Evolutionary conservation across 2,888 invertebrate species (phyloP).

Genomic region (Romanomermis culicivorax): DNA sequence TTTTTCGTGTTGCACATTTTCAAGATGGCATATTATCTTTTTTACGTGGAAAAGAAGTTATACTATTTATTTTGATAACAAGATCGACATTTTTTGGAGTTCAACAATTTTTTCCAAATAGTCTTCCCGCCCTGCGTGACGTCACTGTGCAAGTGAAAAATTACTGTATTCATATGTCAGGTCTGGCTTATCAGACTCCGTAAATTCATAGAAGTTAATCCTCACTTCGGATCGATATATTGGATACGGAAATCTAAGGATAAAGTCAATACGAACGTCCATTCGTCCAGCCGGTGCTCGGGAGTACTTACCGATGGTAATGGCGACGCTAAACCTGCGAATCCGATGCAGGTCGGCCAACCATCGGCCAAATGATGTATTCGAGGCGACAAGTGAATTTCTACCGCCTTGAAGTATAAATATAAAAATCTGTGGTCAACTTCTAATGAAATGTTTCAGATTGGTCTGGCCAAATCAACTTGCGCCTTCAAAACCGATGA

Average conservation of each 20-base stretch:
- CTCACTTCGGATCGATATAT: conserved; percentile 4
- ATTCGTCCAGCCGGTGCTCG: background rate
- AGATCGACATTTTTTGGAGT: too few species aligned
- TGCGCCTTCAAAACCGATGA: background rate
- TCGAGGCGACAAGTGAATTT: background rate
- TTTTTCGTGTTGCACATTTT: too few species aligned
- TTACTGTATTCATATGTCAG: too few species aligned
- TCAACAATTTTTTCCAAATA: too few species aligned
- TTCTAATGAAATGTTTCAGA: too few species aligned
- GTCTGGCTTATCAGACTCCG: too few species aligned
- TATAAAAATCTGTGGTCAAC: background rate
- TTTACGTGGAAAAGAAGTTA: too few species aligned
- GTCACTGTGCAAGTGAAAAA: too few species aligned
- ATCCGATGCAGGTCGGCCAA: conserved; percentile 1
- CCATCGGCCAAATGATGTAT: background rate
- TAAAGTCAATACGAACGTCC: conserved; percentile 1
- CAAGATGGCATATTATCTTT: too few species aligned
- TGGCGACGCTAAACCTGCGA: background rate
- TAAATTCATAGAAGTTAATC: too few species aligned
- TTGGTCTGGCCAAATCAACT: background rate
- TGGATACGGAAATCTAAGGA: conserved; percentile 6
- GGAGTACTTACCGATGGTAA: conserved; percentile 2
- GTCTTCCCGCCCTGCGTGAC: too few species aligned
- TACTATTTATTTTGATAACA: too few species aligned
- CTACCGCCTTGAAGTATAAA: background rate